Evolutionary conservation across 2,797 vertebrate genomes (phyloP).

Genomic region (Cynodonichthys magdalenae): DNA sequence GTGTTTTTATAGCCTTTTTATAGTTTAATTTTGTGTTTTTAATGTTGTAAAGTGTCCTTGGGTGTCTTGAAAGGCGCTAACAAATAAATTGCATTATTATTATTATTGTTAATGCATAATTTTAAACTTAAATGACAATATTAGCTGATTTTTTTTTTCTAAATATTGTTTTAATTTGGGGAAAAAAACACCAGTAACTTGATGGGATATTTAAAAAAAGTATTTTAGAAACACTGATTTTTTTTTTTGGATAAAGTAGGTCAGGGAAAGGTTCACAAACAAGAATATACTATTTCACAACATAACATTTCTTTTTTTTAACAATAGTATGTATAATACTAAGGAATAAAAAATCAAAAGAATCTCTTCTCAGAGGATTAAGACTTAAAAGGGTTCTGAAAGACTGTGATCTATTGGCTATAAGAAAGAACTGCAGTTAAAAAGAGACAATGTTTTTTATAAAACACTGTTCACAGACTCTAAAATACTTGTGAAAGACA

Average conservation of each 20-base stretch:
- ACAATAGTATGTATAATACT: too few species aligned
- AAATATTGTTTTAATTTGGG: background rate
- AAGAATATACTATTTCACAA: background rate
- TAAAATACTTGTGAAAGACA: too few species aligned
- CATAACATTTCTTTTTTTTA: background rate
- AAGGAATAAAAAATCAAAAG: too few species aligned
- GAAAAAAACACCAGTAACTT: background rate
- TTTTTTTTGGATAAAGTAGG: too few species aligned
- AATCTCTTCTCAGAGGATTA: background rate
- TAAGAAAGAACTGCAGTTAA: background rate
- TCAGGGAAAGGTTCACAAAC: too few species aligned
- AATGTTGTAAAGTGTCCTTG: too few species aligned
- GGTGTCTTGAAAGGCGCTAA: too few species aligned
- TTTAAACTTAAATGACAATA: background rate
- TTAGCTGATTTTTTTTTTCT: background rate
- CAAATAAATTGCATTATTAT: too few species aligned
- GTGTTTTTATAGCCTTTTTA: too few species aligned
- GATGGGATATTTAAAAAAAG: background rate
- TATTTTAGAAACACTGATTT: background rate
- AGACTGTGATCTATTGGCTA: background rate
- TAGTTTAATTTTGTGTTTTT: too few species aligned
- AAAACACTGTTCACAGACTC: background rate
- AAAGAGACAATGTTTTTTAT: background rate
- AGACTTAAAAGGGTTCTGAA: background rate
- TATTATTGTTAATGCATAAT: too few species aligned